phyloP scores from a whole-genome alignment of 2,888 invertebrate genomes.

The Dendrolimus pini region DNA sequence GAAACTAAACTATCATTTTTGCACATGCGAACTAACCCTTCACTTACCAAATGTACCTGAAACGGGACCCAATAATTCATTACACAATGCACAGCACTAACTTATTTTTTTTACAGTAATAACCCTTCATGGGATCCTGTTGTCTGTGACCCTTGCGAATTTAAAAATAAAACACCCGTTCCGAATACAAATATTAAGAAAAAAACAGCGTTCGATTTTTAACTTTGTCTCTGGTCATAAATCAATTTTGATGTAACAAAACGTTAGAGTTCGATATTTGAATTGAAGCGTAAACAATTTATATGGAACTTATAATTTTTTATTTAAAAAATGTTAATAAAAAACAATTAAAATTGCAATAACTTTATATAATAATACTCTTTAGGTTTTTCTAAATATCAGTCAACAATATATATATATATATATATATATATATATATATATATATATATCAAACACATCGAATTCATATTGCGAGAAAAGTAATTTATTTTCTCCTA shows the following conservation, averaged over 20 bases:
- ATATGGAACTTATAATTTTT: background rate
- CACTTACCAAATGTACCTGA: constrained; percentile 73
- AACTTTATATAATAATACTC: no score
- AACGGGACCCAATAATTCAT: constrained; percentile 75
- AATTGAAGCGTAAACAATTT: constrained; percentile 58
- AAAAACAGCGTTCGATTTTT: constrained; percentile 51
- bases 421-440: no score
- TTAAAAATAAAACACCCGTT: constrained; percentile 75
- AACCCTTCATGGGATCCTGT: constrained; percentile 61
- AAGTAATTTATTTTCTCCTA: no score
- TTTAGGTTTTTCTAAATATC: no score
- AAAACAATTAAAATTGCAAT: background rate
- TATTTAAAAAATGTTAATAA: background rate
- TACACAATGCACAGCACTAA: constrained; percentile 68
- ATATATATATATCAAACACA: no score
- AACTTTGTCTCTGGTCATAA: constrained; percentile 68
- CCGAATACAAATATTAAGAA: constrained; percentile 68
- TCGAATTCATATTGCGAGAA: no score
- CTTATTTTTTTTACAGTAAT: constrained; percentile 69
- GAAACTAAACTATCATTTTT: constrained; percentile 64
- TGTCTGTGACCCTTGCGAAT: constrained; percentile 69
- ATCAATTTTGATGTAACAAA: constrained; percentile 66
- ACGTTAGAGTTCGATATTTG: constrained; percentile 53
- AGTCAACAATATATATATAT: no score
- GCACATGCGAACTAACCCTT: constrained; percentile 60